These are phyloP conservation scores for Crossocerus cetratus DNA, from an alignment of 2,888 invertebrate genomes.

Conservation along the genomic window DNA sequence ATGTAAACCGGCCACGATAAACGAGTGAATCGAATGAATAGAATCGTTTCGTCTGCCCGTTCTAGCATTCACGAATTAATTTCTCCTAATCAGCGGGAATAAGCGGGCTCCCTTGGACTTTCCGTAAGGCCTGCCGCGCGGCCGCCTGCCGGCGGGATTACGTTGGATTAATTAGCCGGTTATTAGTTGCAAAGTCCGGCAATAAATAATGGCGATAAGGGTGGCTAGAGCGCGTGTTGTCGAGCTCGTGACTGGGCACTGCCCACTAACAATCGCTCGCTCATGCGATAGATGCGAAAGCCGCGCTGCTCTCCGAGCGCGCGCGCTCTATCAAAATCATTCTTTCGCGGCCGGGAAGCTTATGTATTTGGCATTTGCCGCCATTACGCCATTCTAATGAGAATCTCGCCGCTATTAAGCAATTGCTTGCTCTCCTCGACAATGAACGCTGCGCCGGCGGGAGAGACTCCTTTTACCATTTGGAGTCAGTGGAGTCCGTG, in stretches of 20 bases:
- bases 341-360: slow-evolving; percentile 33
- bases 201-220: slow-evolving; percentile 11
- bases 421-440: slow-evolving; percentile 29
- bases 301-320: slow-evolving; percentile 16
- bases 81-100: no score
- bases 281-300: slow-evolving; percentile 37
- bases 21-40: no score
- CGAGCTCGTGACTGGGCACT: slow-evolving; percentile 36
- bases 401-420: slow-evolving; percentile 27
- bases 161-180: slow-evolving; percentile 29
- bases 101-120: no score
- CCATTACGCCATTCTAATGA: slow-evolving; percentile 38
- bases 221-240: slow-evolving; percentile 12
- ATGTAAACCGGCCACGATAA: no score
- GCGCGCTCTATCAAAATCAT: slow-evolving; percentile 27
- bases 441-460: slow-evolving; percentile 16
- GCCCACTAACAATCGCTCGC: slow-evolving; percentile 14
- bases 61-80: no score
- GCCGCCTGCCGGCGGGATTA: no score
- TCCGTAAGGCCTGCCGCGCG: no score
- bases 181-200: not conserved
- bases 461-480: slow-evolving; percentile 18
- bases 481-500: not conserved
- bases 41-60: no score
- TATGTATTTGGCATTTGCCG: slow-evolving; percentile 29